Base-by-base conservation (phyloP, 2,113 vertebrate species). In the Candoia aspera region DNA sequence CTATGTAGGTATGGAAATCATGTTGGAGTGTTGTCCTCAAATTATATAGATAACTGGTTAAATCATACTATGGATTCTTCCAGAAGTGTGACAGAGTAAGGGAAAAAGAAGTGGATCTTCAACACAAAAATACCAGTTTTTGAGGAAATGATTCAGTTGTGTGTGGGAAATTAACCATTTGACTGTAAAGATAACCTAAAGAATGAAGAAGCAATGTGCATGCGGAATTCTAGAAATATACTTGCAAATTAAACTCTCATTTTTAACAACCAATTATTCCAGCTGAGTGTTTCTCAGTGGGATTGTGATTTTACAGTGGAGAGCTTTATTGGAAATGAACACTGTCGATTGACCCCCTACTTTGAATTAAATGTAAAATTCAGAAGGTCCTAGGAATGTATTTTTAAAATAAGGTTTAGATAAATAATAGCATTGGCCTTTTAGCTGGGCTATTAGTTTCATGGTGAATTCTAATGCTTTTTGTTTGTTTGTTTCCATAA, bases 201-300 rank as follows among this genome's bases (percentile, higher is more conserved):
- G 55, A 58, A 6, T 62, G 64, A 83, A 60, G 84, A 91, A 90
- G 4, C 94, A 95, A 92, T n/a, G 0, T 46, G 90, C 33, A 91
- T 93, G 42, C 89, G 54, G 93, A 92, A 23, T 21, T 37, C 26
- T 92, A 88, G 93, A 94, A 94, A 93, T 85, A 0, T 92, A 90
- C 94, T 97, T 97, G 64, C 90, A 96, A 96, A 96, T 95, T 91
- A 93, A 88, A 95, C 13, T 95, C 62, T 88, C 92, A 87, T 94
- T 95, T 49, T 94, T 8, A 94, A 95, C 93, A 89, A 92, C 23
- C 90, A 93, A 94, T 90, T 96, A 53, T 95, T 62, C 57, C 91
- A 87, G 58, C 57, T 92, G 84, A 54, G 93, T 88, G 10, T 86
- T 84, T 92, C 68, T 94, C 92, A 84, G 88, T 58, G 92, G 89